Conservation (phyloP, 2,113 vertebrate genomes). For the Eidolon helvum region DNA sequence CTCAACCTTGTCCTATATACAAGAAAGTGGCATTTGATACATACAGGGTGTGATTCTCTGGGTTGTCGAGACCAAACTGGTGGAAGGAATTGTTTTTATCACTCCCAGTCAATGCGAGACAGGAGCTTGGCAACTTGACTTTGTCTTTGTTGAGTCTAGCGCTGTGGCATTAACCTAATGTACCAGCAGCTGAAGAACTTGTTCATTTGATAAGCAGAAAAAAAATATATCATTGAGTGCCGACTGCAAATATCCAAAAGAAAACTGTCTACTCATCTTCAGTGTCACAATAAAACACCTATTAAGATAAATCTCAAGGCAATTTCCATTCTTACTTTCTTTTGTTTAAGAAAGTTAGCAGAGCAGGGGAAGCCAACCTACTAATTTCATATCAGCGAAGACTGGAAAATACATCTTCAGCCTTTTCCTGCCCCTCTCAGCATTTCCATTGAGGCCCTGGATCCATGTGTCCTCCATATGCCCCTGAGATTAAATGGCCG, state of each 20-base stretch:
- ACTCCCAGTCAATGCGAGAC: not conserved
- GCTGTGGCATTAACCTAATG: slow-evolving; percentile 45
- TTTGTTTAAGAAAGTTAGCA: not conserved
- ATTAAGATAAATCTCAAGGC: not conserved
- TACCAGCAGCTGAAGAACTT: not conserved
- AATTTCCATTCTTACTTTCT: not conserved
- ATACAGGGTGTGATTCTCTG: not conserved
- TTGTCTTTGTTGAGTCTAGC: slow-evolving; percentile 32
- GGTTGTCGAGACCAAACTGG: slow-evolving; percentile 35
- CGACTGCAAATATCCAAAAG: not conserved
- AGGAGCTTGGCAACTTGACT: slow-evolving; percentile 27
- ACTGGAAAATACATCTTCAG: not conserved
- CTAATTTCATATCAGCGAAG: not conserved
- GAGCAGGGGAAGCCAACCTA: not conserved
- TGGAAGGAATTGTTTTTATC: slow-evolving; percentile 19
- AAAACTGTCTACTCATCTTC: not conserved
- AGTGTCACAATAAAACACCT: not conserved
- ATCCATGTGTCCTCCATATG: not conserved
- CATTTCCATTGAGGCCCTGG: not conserved
- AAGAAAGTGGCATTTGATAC: not conserved
- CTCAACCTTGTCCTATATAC: not conserved
- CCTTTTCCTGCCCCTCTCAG: not conserved
- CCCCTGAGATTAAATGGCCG: not conserved
- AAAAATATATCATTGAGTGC: not conserved
- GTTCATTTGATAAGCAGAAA: slow-evolving; percentile 26